Base-by-base conservation (phyloP, 2,797 vertebrate species). In the Epinephelus awoara region DNA sequence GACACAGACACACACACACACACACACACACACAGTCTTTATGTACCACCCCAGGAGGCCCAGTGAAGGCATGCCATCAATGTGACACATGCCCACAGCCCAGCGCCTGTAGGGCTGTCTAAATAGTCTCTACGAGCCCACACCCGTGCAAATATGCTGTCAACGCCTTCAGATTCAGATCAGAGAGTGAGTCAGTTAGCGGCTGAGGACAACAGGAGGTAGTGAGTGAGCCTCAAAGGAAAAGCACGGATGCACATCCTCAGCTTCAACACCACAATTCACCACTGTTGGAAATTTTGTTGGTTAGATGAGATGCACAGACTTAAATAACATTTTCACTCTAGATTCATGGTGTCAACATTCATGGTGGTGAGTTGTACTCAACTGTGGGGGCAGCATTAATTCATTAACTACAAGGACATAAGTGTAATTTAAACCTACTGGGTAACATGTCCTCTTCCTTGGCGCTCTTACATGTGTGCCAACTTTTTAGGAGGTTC, bases 121-220 rank as follows among this genome's bases (percentile, higher is more conserved):
- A 68, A 85, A 86, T 12, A 69, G 72, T 5, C 65, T 59, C 78
- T 74, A 69, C 80, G 75, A 89, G 72, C 80, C 75, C 84, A 88
- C 86, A 56, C 27, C 40, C 73, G 29, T 34, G 54, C 65, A 81
- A 81, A 85, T 76, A 80, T 79, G 83, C 84, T 42, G 61, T 59
- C 72, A 79, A 63, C 49, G 38, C 73, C 85, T 74, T 42, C 79
- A 65, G 54, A 78, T 46, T 52, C 42, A 75, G 56, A 82, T 75
- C 71, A 58, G 51, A 69, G 62, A 44, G 65, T 6, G 46, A 61
- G 42, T 57, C 72, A 61, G 15, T 29, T 21, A 68, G 44, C 11
- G 23, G 15, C 54, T 67, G 34, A 70, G 46, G 25, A 57, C 49
- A 58, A 21, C 3, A 44, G 44, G 42, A 64, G 54, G 29, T 5